phyloP scores from a whole-genome alignment of 2,888 invertebrate species.

The Uropetala carovei region DNA sequence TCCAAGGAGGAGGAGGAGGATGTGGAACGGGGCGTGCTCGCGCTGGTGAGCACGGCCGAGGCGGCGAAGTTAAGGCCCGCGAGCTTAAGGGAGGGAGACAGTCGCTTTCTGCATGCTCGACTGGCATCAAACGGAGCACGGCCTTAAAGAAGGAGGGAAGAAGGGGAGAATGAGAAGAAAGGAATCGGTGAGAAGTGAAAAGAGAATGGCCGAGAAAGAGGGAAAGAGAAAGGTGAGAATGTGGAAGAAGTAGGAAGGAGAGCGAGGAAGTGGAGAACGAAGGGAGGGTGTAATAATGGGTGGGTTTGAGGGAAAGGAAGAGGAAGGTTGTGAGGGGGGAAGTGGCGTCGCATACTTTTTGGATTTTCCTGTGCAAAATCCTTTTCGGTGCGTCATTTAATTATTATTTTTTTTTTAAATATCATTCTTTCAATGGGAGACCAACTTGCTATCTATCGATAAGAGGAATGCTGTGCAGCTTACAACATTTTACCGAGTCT shows the following conservation, averaged over 20 bases:
- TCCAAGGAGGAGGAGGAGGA: neutral
- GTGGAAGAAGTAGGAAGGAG: neutral
- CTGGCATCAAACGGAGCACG: neutral
- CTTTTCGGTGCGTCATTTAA: no score
- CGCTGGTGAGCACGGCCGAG: neutral
- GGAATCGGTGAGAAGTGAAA: neutral
- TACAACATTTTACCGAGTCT: no score
- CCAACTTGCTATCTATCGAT: no score
- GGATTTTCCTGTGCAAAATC: no score
- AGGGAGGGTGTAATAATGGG: neutral
- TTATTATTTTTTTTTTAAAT: no score
- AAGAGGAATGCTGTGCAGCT: no score
- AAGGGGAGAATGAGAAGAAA: neutral
- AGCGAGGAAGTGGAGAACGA: neutral
- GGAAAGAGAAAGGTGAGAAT: neutral
- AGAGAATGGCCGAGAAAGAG: neutral
- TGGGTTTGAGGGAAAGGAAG: neutral
- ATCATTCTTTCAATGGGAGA: no score
- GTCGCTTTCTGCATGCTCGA: neutral
- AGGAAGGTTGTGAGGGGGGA: no score
- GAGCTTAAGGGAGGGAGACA: neutral
- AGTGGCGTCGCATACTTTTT: no score
- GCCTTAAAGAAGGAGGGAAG: neutral
- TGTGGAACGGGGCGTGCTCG: neutral
- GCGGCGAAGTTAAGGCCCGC: neutral